These are phyloP conservation scores for Choloepus hoffmanni DNA, from an alignment of 2,113 vertebrate species.

Conservation along the genomic window DNA sequence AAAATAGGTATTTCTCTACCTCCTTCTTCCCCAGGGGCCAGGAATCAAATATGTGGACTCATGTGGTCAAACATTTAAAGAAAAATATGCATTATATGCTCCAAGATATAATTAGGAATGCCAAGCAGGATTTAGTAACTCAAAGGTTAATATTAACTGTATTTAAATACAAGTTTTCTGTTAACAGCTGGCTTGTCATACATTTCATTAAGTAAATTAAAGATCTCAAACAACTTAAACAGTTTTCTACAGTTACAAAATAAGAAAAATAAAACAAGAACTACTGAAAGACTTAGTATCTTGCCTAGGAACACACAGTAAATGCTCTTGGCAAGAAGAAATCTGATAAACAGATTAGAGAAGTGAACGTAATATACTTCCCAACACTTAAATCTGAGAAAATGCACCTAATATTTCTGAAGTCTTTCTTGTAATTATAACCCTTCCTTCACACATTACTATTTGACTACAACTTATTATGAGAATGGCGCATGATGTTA, in stretches of 20 bases:
- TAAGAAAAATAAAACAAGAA: slow-evolving; percentile 50
- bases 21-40: neutral
- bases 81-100: neutral
- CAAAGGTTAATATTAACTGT: slow-evolving; percentile 16
- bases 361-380: neutral
- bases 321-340: slow-evolving; percentile 47
- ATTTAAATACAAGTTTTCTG: slow-evolving; percentile 4
- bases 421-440: slow-evolving; percentile 13
- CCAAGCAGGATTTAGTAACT: neutral
- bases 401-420: neutral
- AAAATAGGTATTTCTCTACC: slow-evolving; percentile 46
- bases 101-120: neutral
- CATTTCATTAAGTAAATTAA: slow-evolving; percentile 36
- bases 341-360: neutral
- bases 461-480: neutral
- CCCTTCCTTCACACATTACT: slow-evolving; percentile 25
- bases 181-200: neutral
- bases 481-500: neutral
- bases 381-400: slow-evolving; percentile 6
- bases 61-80: neutral
- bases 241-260: slow-evolving; percentile 29
- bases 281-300: slow-evolving; percentile 10
- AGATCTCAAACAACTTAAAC: slow-evolving; percentile 13
- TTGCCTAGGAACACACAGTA: slow-evolving; percentile 17
- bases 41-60: slow-evolving; percentile 8